Evolutionary conservation across 64 coral and sea anemone species (phyloP).

Genomic region (Astreopora myriophthalma): DNA sequence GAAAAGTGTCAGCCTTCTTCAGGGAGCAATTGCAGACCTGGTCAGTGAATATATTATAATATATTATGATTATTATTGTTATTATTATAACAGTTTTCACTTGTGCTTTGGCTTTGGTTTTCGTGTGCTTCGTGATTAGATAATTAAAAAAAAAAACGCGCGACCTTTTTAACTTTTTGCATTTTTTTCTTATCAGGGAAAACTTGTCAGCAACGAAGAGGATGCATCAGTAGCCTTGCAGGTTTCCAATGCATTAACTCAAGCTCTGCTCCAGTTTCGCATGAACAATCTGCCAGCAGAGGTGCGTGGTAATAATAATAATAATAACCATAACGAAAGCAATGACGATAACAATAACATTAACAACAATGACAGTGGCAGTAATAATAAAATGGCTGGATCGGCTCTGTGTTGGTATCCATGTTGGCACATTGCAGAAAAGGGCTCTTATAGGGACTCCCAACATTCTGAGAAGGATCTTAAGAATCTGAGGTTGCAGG

Average conservation of each 20-base stretch:
- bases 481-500: too few relatives aligned
- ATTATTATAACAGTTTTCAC: too few relatives aligned
- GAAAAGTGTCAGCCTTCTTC: conserved; percentile 18
- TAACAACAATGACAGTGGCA: too few relatives aligned
- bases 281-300: conserved; percentile 75
- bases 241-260: conserved; percentile 96
- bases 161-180: background rate
- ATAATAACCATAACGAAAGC: too few relatives aligned
- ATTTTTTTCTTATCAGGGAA: conserved; percentile 61
- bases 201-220: conserved; percentile 96
- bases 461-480: too few relatives aligned
- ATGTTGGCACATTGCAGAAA: too few relatives aligned
- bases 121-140: background rate
- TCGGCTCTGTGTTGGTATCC: too few relatives aligned
- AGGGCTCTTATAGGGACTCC: too few relatives aligned
- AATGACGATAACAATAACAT: too few relatives aligned
- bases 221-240: conserved; percentile 97
- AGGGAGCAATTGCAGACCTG: conserved; percentile 26
- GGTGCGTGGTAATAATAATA: background rate
- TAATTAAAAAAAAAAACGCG: background rate
- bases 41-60: background rate
- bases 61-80: background rate
- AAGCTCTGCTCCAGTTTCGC: conserved; percentile 88
- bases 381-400: too few relatives aligned
- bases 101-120: too few relatives aligned